phyloP scores from a whole-genome alignment of 1,140 invertebrate genomes.

The Chlorops oryzae region DNA sequence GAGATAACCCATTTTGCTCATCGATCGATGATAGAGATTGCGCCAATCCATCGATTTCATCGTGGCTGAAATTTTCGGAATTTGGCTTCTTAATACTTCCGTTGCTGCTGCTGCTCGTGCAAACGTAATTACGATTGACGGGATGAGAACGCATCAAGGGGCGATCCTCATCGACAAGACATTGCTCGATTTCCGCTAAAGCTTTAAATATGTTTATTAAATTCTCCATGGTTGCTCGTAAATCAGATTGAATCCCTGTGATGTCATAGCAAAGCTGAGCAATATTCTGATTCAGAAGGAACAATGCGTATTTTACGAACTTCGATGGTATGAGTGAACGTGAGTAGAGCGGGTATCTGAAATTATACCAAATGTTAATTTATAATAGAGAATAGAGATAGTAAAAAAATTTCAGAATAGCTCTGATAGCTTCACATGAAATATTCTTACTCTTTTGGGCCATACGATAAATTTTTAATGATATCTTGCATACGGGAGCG shows the following conservation, averaged over 20 bases:
- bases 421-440: no score
- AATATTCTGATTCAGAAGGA: conserved; percentile 83
- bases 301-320: conserved; percentile 76
- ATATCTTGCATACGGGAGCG: conserved; percentile 71
- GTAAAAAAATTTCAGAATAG: neutral
- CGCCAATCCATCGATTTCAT: conserved; percentile 17
- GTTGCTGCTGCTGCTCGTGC: neutral
- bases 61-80: neutral
- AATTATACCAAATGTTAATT: conserved; percentile 23
- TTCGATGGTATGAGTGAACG: conserved; percentile 59
- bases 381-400: conserved; percentile 2
- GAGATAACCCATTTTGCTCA: conserved; percentile 36
- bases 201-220: conserved; percentile 50
- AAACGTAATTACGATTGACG: conserved; percentile 10
- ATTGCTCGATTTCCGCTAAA: conserved; percentile 31
- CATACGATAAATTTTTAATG: conserved; percentile 64
- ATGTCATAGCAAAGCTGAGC: conserved; percentile 72
- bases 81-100: neutral
- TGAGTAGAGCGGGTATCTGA: conserved; percentile 71
- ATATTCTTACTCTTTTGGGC: conserved; percentile 64
- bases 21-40: conserved; percentile 41
- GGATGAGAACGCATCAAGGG: conserved; percentile 1
- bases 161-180: conserved; percentile 20
- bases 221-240: conserved; percentile 69
- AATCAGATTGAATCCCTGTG: conserved; percentile 62